Evolutionary conservation across 2,888 invertebrate species (phyloP), one percentile per base, ranked within the genome.

Genomic region (Anoncus sp.): DNA sequence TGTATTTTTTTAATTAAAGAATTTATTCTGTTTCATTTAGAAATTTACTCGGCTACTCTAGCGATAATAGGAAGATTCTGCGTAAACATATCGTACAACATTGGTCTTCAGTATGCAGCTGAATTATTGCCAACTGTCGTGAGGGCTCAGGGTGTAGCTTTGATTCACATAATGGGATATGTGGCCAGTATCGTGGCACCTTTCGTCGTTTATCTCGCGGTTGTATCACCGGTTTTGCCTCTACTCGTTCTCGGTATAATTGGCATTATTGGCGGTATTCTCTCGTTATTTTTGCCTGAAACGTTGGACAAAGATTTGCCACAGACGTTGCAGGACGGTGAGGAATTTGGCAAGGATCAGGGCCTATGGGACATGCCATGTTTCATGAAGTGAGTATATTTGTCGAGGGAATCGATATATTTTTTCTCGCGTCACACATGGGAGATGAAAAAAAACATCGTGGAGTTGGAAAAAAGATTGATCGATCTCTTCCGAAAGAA

Each of bases 21-120:
- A 12, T 40, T 62, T 38, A 43, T 57, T 45, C 24, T 2, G n/a
- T 16, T 57, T 47, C n/a, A 10, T 35, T 18, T 89, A 96, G 96
- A 96, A 45, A 93, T 95, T 1, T 94, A 95, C 5, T 95, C 96
- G 43, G 97, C 97, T 0, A 93, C 95, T 0, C 91, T 97, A 65
- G 97, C 97, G 7, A 96, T 98, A 78, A 92, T 96, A 77, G 97
- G 97, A 3, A 92, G 97, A 18, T 97, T 97, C 83, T 96, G 96
- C 79, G 96, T 97, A 12, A 97, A 97, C 89, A 97, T 97, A 63
- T 96, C 97, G 0, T 97, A 97, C 91, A 97, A 97, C 90, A 97
- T 97, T 80, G 97, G 97, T 0, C 93, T 97, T 0, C 97, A 97
- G 84, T 98, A 97, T 90, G 97, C 97, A 0, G 97, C 97, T 0